Base-by-base conservation (phyloP, 2,888 invertebrate genomes). In the Trypoxylon attenuatum region DNA sequence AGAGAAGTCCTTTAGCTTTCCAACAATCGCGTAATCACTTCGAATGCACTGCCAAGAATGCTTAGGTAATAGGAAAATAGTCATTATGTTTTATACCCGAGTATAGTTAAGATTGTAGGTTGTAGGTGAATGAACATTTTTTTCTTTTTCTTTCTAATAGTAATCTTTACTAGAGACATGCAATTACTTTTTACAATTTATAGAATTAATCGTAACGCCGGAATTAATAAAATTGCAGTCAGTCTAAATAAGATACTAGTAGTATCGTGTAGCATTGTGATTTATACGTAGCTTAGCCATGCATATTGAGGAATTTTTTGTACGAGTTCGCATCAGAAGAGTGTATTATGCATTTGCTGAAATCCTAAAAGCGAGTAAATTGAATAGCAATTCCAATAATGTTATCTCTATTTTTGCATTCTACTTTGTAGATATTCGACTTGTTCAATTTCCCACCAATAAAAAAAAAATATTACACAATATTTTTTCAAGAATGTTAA, bases 1-100 rank as follows among this genome's bases (percentile, higher is more conserved):
- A 19, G 6, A 43, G 52, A 29, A 45, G n/a, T 2, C 38, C 33
- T 43, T 18, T 45, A 58, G 50, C 42, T 15, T 58, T 53, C 53
- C 4, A 8, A 53, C 43, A 16, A 45, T 58, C 38, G 13, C 19
- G 18, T 10, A 21, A 25, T 33, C 53, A 58, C 45, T 45, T 13
- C 43, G 29, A 43, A 43, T 38, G 13, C 2, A 38, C n/a, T n/a
- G 4, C 8, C 15, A 46, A 27, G 23, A 46, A 46, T 25, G 45
- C 1, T 2, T 27, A 43, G 45, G 15, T 5, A 3, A 13, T 25
- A 46, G 8, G n/a, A 16, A 46, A 23, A 25, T 16, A 23, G 45
- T 27, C n/a, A 6, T 23, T 45, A n/a, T 23, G 22, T 23, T 46
- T 46, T 25, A 23, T 25, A 46, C 15, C 23, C 5, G 25, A 25